Evolutionary conservation across 2,113 vertebrate species (phyloP), one percentile per base, ranked within the genome.

Genomic region (Gadus macrocephalus): DNA sequence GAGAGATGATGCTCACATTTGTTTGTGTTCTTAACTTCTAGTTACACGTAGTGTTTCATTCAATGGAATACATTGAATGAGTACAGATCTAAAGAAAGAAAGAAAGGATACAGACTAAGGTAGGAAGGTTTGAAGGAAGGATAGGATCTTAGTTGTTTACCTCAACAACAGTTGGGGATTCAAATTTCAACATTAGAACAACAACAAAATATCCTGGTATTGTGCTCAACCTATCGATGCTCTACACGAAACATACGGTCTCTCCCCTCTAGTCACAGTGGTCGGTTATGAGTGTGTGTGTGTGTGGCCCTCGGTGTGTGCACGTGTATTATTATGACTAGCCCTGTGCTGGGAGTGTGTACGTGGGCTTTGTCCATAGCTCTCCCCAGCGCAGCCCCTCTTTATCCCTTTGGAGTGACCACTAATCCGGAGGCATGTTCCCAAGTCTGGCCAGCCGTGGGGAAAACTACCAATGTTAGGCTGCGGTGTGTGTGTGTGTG

Each of bases 341-440:
- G n/a, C 0, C 3, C 14, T 31, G 17, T 28, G 59, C 60, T 3
- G 19, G 55, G 55, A 11, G 31, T 53, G 25, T 12, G 59, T 68
- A 76, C 74, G 63, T 17, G 71, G 80, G 81, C 78, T n/a, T 83
- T 86, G 67, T 58, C 42, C 71, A 53, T 80, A 88, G 86, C 71
- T 79, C 83, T 75, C 67, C 68, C 64, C 59, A 78, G 77, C 82
- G 83, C 78, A 35, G 31, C 73, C 77, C 27, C 1, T 5, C 35
- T 79, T 79, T 66, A 83, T 83, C 78, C 75, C 1, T 72, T 66
- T 87, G 79, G 80, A 85, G 73, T 86, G 86, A 86, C 75, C 56
- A 15, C 38, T 87, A 81, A 90, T 83, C 83, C 75, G 59, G 27
- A 69, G 55, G 25, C 31, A 62, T 62, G 49, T 62, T 74, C 2